Conservation (phyloP, 2,888 invertebrate genomes). For the Drosophila anceps region DNA sequence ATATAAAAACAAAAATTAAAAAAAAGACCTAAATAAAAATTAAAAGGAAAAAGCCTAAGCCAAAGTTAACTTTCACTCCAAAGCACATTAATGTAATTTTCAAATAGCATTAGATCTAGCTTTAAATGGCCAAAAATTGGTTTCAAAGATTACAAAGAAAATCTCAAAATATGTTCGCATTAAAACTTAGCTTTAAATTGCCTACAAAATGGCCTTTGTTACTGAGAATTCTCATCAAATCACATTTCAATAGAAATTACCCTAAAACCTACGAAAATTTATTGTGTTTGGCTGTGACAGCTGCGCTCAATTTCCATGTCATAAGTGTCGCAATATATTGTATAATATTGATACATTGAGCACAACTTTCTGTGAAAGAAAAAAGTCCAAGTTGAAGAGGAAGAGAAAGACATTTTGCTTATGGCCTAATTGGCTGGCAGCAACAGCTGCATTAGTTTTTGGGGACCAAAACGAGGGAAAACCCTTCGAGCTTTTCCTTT, state of each 20-base stretch:
- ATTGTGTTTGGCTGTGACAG: slow-evolving; percentile 20
- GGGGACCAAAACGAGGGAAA: not conserved
- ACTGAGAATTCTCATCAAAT: not conserved
- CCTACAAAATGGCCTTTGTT: not conserved
- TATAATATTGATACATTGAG: slow-evolving; percentile 20
- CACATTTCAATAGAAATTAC: slow-evolving; percentile 2
- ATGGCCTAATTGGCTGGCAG: slow-evolving; percentile 34
- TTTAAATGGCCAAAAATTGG: not conserved
- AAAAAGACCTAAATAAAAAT: too few relatives aligned
- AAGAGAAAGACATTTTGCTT: slow-evolving; percentile 12
- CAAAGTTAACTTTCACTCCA: too few relatives aligned
- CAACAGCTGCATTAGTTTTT: slow-evolving; percentile 37
- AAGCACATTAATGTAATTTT: too few relatives aligned
- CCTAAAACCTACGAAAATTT: not conserved
- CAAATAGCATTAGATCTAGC: too few relatives aligned
- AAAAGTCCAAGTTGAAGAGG: not conserved
- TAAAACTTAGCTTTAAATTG: slow-evolving; percentile 2
- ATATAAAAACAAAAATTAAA: too few relatives aligned
- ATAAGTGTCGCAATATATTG: slow-evolving; percentile 31
- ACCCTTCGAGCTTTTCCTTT: not conserved
- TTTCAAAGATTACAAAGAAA: too few relatives aligned
- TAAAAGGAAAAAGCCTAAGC: too few relatives aligned
- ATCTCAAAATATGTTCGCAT: too few relatives aligned
- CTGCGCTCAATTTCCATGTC: slow-evolving; percentile 28
- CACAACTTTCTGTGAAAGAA: slow-evolving; percentile 2